These are phyloP conservation scores for Aphelocoma coerulescens DNA, from an alignment of 2,113 vertebrate species.

Conservation along the genomic window DNA sequence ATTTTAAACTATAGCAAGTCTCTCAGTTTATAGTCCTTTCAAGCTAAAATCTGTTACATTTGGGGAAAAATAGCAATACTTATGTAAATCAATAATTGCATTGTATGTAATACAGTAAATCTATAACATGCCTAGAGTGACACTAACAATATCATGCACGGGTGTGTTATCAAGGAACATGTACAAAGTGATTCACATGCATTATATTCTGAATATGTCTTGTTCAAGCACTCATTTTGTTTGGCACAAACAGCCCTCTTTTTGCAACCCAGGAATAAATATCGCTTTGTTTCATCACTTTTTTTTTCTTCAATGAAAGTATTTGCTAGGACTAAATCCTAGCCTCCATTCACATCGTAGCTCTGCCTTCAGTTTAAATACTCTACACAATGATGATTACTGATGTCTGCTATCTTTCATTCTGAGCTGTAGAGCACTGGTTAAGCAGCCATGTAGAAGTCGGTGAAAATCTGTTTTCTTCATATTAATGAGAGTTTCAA, in stretches of 20 bases:
- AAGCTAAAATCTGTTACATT: slow-evolving; percentile 76
- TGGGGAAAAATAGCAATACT: slow-evolving; percentile 67
- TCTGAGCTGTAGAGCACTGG: neutral
- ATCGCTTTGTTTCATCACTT: slow-evolving; percentile 22
- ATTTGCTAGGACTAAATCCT: neutral
- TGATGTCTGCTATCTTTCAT: neutral
- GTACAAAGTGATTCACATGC: slow-evolving; percentile 35
- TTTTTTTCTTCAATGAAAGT: slow-evolving; percentile 2
- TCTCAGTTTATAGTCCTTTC: slow-evolving; percentile 75
- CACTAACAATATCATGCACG: slow-evolving; percentile 32
- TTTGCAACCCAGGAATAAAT: slow-evolving; percentile 44
- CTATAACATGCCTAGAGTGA: slow-evolving; percentile 59
- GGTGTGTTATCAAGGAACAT: slow-evolving; percentile 25
- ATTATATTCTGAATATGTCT: slow-evolving; percentile 6
- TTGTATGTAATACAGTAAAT: slow-evolving; percentile 68
- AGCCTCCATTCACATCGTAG: neutral
- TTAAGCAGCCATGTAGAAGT: neutral
- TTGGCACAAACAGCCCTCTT: slow-evolving; percentile 52
- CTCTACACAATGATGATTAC: neutral
- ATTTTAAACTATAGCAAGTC: slow-evolving; percentile 78
- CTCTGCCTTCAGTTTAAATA: neutral
- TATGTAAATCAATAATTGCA: slow-evolving; percentile 75
- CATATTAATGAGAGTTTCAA: neutral
- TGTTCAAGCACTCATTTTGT: slow-evolving; percentile 40
- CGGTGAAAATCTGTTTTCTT: neutral